Percentiles rank a stretch among this genome's conserved stretches.
Conservation (phyloP, 2,113 vertebrate species). For the Podilymbus podiceps region DNA sequence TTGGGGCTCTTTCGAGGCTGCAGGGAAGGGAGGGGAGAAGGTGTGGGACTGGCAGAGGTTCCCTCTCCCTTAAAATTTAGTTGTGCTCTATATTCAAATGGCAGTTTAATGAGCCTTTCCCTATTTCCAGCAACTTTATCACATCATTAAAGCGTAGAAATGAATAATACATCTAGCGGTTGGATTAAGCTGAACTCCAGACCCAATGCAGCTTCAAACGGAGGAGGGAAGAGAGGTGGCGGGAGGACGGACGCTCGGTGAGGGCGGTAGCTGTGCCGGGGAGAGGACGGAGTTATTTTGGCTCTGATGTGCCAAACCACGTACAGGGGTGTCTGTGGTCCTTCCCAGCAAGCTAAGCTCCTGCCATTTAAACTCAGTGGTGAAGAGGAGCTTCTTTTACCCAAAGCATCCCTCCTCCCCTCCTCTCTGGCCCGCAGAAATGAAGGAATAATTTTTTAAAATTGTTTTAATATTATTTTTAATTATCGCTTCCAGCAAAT, state of each 20-base stretch:
- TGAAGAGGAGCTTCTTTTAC: background rate
- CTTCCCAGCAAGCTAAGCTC: background rate
- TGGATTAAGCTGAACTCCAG: conserved; percentile 77
- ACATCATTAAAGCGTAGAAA: conserved; percentile 79
- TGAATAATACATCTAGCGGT: conserved; percentile 83
- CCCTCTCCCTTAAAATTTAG: conserved; percentile 62
- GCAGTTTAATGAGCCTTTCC: conserved; percentile 82
- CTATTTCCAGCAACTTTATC: conserved; percentile 80
- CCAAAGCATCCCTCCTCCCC: background rate
- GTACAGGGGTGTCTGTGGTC: background rate
- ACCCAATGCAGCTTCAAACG: conserved; percentile 72
- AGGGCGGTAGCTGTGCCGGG: background rate
- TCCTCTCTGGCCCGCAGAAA: background rate
- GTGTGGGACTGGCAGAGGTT: conserved; percentile 21
- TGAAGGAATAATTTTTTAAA: background rate
- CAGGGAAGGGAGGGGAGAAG: background rate
- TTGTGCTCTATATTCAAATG: conserved; percentile 81
- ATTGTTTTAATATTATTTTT: background rate
- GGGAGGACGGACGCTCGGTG: background rate
- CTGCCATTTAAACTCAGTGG: background rate
- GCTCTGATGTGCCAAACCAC: background rate
- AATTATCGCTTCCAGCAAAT: background rate
- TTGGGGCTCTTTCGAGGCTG: background rate
- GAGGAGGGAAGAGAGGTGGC: background rate
- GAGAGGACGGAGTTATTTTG: background rate